Evolutionary conservation across 2,113 vertebrate species (phyloP), one percentile per base, ranked within the genome.

Genomic region (Isichthys henryi): DNA sequence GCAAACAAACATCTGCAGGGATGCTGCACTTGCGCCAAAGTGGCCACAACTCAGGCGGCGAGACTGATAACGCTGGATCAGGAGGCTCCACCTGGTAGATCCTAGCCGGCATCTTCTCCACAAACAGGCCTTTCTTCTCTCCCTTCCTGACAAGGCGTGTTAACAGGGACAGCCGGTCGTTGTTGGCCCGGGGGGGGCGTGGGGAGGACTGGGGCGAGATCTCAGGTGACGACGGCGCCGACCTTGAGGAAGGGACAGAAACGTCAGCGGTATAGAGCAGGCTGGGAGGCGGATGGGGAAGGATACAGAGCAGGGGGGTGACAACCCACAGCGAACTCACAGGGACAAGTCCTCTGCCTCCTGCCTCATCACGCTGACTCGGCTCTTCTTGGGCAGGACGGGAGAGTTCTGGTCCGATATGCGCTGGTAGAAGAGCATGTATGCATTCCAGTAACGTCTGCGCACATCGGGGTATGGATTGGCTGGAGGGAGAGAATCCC

Each of bases 381-480:
- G 90, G 91, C 98, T 99, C 92, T 99, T 99, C 95, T 99, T 99
- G 93, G 98, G 98, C 31, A 98, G 90, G 21, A 99, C 98, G 0
- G 98, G 98, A 0, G 98, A 99, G 94, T 98, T 99, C 92, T 99
- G 98, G 91, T 99, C 98, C 0, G 98, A 98, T 53, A 98, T 98
- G 70, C 98, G 96, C 94, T 99, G 99, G 94, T 99, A 99, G 92
- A 99, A 99, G 85, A 99, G 94, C 98, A 99, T 99, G 92, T 99
- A 99, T 90, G 99, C 98, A 0, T 99, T 99, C 99, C 98, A 99
- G 95, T 99, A 99, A 46, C 98, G 96, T 80, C 99, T 95, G 11
- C 99, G 97, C 46, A 99, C 96, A 0, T 99, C 98, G 3, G 98
- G 97, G 92, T 99, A 99, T 0, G 99, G 98, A 88, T 99, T 99